Conservation (phyloP, 2,888 invertebrate species). For the Siphlonurus alternatus region DNA sequence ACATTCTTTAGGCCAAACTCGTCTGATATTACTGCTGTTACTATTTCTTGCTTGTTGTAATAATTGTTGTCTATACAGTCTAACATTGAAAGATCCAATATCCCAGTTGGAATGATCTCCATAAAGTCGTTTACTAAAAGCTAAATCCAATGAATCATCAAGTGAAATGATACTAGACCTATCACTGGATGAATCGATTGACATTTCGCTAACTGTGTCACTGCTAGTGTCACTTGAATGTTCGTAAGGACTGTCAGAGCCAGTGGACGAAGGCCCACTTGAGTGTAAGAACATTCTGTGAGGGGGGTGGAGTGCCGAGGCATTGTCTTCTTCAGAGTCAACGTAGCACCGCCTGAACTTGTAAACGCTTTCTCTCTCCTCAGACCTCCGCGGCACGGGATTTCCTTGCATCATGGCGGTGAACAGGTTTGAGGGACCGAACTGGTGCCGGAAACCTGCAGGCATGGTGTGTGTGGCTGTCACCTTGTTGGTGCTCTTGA, state of each 20-base stretch:
- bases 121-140: constrained; percentile 4
- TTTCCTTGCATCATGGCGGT: background rate
- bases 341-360: constrained; percentile 13
- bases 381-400: background rate
- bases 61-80: background rate
- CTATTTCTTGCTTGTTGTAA: background rate
- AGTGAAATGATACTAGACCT: constrained; percentile 31
- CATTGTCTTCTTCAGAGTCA: constrained; percentile 12
- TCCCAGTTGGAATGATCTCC: background rate
- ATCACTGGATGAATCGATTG: constrained; percentile 33
- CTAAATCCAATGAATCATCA: constrained; percentile 28
- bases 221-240: constrained; percentile 26
- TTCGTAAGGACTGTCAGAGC: constrained; percentile 16
- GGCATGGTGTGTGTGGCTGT: constrained; percentile 29
- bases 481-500: constrained; percentile 19
- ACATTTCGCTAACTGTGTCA: constrained; percentile 32
- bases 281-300: constrained; percentile 9
- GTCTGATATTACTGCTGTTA: background rate
- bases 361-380: constrained; percentile 11
- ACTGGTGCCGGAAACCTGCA: constrained; percentile 7
- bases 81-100: background rate
- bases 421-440: background rate
- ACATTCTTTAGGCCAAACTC: constrained; percentile 27
- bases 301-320: constrained; percentile 11
- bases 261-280: constrained; percentile 12